Conservation (phyloP, 2,113 vertebrate genomes). For the Sapayoa aenigma region DNA sequence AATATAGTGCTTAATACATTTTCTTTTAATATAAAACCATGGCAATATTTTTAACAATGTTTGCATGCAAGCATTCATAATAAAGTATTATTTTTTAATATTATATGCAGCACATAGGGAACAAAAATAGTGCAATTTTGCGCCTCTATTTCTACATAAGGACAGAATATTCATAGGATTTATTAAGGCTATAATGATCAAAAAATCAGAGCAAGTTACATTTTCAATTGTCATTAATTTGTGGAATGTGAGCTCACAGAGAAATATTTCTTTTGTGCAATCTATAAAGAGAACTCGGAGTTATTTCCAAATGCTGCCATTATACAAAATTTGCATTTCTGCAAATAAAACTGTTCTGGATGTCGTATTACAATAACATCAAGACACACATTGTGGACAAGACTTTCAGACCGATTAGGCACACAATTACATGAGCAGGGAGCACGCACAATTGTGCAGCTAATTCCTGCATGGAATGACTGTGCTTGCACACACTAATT, state of each 20-base stretch:
- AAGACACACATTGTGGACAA: slow-evolving; percentile 26
- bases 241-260: not conserved
- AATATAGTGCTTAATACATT: not conserved
- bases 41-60: not conserved
- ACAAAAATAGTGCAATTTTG: not conserved
- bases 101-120: not conserved
- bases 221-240: not conserved
- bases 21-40: not conserved
- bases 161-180: not conserved
- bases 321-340: not conserved
- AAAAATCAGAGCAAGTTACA: not conserved
- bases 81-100: not conserved
- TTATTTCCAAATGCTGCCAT: not conserved
- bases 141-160: not conserved
- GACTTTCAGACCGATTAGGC: slow-evolving; percentile 48
- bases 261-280: not conserved
- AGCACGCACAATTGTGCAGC: slow-evolving; percentile 63
- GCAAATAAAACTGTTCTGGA: not conserved
- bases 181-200: not conserved
- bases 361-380: not conserved
- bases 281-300: not conserved
- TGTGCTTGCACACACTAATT: slow-evolving; percentile 61
- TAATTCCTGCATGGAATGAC: slow-evolving; percentile 63
- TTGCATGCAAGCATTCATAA: not conserved
- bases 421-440: slow-evolving; percentile 43